These are phyloP conservation scores for Trachelus iudaicus DNA, from an alignment of 2,888 invertebrate species.

Conservation along the genomic window DNA sequence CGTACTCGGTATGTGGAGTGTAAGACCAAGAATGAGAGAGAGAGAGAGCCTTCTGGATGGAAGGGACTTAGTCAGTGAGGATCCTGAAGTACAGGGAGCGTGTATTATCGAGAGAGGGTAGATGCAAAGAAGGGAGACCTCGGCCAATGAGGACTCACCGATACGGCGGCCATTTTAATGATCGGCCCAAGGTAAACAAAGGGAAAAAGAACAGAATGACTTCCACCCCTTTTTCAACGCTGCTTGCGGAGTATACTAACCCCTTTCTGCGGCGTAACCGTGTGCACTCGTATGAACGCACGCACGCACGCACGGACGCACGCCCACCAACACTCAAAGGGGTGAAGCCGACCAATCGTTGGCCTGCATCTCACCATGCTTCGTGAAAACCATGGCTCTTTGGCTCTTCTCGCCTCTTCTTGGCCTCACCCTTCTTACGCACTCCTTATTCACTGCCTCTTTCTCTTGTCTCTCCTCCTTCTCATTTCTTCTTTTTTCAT, in stretches of 20 bases:
- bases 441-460: constrained; percentile 11
- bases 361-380: constrained; percentile 45
- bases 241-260: constrained; percentile 41
- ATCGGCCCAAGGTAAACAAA: constrained; percentile 64
- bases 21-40: not conserved
- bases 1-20: not conserved
- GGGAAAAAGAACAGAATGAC: constrained; percentile 57
- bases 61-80: not conserved
- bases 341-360: constrained; percentile 59
- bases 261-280: constrained; percentile 35
- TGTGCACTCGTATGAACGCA: constrained; percentile 27
- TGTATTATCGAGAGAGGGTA: constrained; percentile 34
- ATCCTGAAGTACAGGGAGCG: constrained; percentile 35
- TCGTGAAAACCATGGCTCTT: constrained; percentile 30
- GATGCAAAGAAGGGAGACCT: constrained; percentile 41
- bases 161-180: constrained; percentile 66
- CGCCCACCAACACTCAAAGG: constrained; percentile 57
- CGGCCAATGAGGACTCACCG: constrained; percentile 61
- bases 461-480: not conserved
- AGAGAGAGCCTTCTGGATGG: not conserved
- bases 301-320: constrained; percentile 56
- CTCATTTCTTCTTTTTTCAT: not conserved
- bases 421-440: constrained; percentile 1
- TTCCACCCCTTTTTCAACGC: constrained; percentile 46
- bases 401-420: constrained; percentile 15